phyloP scores from a whole-genome alignment of 2,888 invertebrate genomes.

The Augiades crinisus region DNA sequence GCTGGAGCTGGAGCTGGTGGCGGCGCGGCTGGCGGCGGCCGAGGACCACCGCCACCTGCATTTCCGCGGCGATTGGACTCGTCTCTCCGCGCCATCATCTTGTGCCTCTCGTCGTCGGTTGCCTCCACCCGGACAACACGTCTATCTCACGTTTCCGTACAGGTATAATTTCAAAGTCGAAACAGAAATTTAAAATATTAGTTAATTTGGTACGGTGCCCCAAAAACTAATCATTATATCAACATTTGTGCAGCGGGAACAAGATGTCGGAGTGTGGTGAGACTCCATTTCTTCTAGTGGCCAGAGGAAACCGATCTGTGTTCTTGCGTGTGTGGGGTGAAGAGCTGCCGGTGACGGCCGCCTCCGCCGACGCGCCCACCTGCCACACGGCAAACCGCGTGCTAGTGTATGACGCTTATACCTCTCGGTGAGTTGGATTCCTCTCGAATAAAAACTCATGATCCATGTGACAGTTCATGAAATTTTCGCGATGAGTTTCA shows the following conservation, averaged over 20 bases:
- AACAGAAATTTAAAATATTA: too few species aligned
- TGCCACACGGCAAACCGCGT: conserved; percentile 91
- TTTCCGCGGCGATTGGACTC: conserved; percentile 85
- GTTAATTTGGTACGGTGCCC: too few species aligned
- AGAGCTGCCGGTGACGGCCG: conserved; percentile 84
- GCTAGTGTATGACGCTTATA: conserved; percentile 89
- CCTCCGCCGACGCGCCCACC: conserved; percentile 82
- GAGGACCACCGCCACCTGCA: conserved; percentile 92
- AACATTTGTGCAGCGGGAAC: conserved; percentile 39
- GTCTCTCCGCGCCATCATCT: conserved; percentile 30
- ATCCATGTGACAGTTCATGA: too few species aligned
- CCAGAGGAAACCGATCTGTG: conserved; percentile 89
- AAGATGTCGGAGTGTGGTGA: conserved; percentile 84
- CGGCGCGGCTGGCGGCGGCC: conserved; percentile 86
- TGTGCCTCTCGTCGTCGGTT: conserved; percentile 43
- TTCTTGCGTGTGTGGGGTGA: conserved; percentile 92
- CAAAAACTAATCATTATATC: too few species aligned
- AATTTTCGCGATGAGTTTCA: background rate
- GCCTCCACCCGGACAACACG: conserved; percentile 49
- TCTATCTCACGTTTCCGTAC: conserved; percentile 62
- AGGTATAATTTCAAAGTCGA: conserved; percentile 37
- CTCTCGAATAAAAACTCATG: too few species aligned
- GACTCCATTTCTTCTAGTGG: conserved; percentile 90
- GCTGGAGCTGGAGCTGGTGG: conserved; percentile 88
- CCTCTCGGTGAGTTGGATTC: conserved; percentile 70